Percentiles rank a stretch among this genome's conserved stretches.
These are phyloP conservation scores for Semnornis frantzii DNA, from an alignment of 2,113 vertebrate species.

Conservation along the genomic window DNA sequence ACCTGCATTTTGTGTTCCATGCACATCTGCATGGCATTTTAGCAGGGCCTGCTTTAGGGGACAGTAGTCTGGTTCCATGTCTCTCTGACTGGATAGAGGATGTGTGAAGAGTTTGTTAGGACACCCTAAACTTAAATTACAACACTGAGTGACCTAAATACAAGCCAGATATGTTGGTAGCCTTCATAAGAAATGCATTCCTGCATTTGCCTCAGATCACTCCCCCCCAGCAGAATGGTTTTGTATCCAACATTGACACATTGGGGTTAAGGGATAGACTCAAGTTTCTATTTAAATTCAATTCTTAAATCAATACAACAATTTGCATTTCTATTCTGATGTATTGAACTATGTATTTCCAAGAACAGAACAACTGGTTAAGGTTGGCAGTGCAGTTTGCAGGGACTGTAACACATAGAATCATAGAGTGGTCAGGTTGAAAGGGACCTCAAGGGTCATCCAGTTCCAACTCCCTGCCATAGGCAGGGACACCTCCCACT, in stretches of 20 bases:
- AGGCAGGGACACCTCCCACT: too few species aligned
- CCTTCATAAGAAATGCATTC: not conserved
- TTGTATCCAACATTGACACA: not conserved
- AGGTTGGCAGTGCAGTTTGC: not conserved
- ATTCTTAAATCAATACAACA: not conserved
- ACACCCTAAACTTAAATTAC: not conserved
- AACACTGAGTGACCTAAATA: fast-evolving
- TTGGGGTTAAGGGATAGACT: not conserved
- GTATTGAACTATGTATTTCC: not conserved
- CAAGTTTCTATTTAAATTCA: not conserved
- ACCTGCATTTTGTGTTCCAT: not conserved
- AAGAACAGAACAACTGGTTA: not conserved
- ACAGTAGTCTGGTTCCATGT: fast-evolving
- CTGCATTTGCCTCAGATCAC: not conserved
- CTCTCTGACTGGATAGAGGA: not conserved
- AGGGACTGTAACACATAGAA: not conserved
- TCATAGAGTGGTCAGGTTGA: too few species aligned
- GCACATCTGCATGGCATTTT: not conserved
- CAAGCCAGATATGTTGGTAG: not conserved
- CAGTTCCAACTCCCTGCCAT: too few species aligned
- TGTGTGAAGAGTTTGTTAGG: not conserved
- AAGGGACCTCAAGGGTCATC: too few species aligned
- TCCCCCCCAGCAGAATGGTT: not conserved
- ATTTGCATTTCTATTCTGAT: not conserved
- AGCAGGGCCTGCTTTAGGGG: not conserved